phyloP scores from a whole-genome alignment of 2,797 vertebrate genomes.

The Myripristis jacobus region DNA sequence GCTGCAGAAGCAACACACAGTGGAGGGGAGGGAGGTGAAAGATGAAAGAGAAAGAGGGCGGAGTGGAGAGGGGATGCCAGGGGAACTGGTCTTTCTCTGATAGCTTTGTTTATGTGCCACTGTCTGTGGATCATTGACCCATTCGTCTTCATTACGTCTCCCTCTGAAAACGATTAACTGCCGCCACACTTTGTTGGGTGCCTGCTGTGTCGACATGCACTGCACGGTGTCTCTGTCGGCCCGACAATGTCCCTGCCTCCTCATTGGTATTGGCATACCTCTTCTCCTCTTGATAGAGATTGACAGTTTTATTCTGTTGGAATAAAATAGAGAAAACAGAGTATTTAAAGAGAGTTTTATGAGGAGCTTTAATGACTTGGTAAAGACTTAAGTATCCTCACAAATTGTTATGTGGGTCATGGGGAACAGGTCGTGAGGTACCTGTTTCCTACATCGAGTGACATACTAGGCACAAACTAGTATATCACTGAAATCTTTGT shows the following conservation, averaged over 20 bases:
- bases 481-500: conserved; percentile 16
- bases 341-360: conserved; percentile 9
- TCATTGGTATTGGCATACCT: background rate
- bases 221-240: conserved; percentile 36
- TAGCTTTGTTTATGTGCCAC: conserved; percentile 71
- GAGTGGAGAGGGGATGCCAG: conserved; percentile 31
- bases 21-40: conserved; percentile 29
- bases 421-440: conserved; percentile 10
- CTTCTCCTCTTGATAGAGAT: conserved; percentile 31
- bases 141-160: conserved; percentile 79
- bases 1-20: conserved; percentile 27
- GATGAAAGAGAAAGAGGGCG: conserved; percentile 28
- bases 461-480: no score
- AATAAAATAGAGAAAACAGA: background rate
- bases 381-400: conserved; percentile 6
- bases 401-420: background rate
- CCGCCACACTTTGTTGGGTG: conserved; percentile 67
- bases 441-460: no score
- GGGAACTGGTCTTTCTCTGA: conserved; percentile 58
- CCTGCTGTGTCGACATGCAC: conserved; percentile 64
- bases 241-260: conserved; percentile 45
- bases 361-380: conserved; percentile 15
- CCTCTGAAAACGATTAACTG: conserved; percentile 74
- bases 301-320: conserved; percentile 31
- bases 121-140: conserved; percentile 74